Conservation (phyloP, 2,113 vertebrate genomes). For the Phaetusa simplex region DNA sequence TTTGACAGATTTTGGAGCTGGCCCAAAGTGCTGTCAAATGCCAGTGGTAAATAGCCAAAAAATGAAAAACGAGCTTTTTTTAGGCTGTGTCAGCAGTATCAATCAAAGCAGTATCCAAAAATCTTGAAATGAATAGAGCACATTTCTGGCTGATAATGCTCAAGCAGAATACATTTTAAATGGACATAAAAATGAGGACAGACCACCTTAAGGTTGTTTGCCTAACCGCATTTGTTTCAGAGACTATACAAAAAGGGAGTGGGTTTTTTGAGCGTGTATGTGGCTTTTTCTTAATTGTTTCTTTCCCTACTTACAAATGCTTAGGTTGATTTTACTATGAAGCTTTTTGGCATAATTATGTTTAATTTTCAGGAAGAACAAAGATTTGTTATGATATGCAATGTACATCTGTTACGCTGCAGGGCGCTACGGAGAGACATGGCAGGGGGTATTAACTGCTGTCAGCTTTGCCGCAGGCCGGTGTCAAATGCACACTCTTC, state of each 20-base stretch:
- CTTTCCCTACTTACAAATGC: background rate
- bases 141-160: background rate
- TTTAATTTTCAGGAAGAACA: background rate
- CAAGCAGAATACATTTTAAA: background rate
- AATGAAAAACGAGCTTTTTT: slow-evolving; percentile 28
- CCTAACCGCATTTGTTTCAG: background rate
- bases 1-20: background rate
- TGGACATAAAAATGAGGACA: background rate
- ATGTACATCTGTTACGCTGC: background rate
- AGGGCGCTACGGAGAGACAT: background rate
- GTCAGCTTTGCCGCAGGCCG: background rate
- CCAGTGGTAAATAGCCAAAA: slow-evolving; percentile 40
- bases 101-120: slow-evolving; percentile 37
- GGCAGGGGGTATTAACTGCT: background rate
- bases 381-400: background rate
- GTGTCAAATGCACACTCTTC: background rate
- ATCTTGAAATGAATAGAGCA: background rate
- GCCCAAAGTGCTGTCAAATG: slow-evolving; percentile 30
- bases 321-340: background rate
- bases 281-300: background rate
- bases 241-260: background rate
- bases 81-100: slow-evolving; percentile 34
- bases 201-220: background rate
- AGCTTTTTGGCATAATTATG: background rate
- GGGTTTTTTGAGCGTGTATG: accelerated